Base-by-base conservation (phyloP, 2,888 invertebrate species). In the Plagodis pulveraria region DNA sequence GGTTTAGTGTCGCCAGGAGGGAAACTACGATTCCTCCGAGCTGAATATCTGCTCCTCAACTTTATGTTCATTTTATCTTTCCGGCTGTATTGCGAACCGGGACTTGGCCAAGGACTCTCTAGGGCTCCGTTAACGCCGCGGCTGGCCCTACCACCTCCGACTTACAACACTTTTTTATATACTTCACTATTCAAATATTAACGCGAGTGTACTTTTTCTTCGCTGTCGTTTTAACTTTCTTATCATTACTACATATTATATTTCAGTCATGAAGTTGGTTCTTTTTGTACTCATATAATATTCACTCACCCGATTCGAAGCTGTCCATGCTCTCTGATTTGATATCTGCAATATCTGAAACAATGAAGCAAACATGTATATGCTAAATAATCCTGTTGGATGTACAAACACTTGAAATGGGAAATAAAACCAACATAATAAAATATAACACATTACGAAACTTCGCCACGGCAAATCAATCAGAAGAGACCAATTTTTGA, bases 31-130 rank as follows among this genome's bases (percentile, higher is more conserved):
- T 86, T 89, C 91, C 91, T 90, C 84, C 73, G 89, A 86, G 91
- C 87, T 74, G 85, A 84, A 84, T 89, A 91, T 91, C 89, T 86
- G 80, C 86, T 89, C 81, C 88, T 91, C 87, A 91, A 91, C 86
- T 91, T 91, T 91, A 91, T 89, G 91, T 91, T 89, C 90, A 87
- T 91, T 91, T 92, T 91, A 92, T 92, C 89, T 91, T 91, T 91
- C 87, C 85, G 88, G 83, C 85, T 84, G 88, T 90, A 91, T 88
- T 89, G 89, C 88, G 87, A 86, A 77, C 76, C 84, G 81, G 91
- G 89, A 87, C 84, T 82, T 79, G 77, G 83, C 71, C 85, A 87
- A 91, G 86, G 84, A 87, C 88, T 82, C 91, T 92, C 91, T 69
- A 82, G 91, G 90, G 91, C 81, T 88, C 78, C 90, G 89, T 91